Evolutionary conservation across 2,888 invertebrate genomes (phyloP), one percentile per base, ranked within the genome.

Genomic region (Aphidoletes aphidimyza): DNA sequence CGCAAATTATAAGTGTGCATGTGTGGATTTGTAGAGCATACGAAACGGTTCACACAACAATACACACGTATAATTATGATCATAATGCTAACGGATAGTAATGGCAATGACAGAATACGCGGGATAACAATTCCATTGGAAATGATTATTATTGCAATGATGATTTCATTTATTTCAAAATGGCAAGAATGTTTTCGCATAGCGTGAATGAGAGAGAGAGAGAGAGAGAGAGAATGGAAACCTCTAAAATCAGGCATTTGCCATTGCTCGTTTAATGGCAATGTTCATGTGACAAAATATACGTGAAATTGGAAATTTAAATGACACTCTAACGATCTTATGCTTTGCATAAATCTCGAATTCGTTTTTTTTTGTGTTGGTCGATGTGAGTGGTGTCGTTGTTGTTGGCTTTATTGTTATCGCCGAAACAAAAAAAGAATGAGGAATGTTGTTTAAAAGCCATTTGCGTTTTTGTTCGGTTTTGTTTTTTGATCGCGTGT

Each of bases 281-380:
- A 69, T 69, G 69, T 34, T 69, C 69, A 69, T 69, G 69, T 69
- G 69, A 69, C 69, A 69, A 69, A 69, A 26, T 69, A 30, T 30
- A 69, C 69, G 42, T 14, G 30, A 30, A 9, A 69, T 30, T 19
- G 30, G 34, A 69, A 30, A 69, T 69, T 69, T 69, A 1, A 69
- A 69, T 17, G 34, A 54, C 54, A 54, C 22, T 54, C 54, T 54
- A 9, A 54, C 22, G 54, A 54, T 54, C 54, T 54, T 54, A 54
- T 54, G 22, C 22, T 54, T 54, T 54, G 54, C 54, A 54, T 54
- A 54, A 54, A 54, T 54, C 22, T 54, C 19, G 17, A 17, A 19
- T 19, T 8, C 54, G 5, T 39, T 39, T 39, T 39, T 39, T 39
- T 39, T 39, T 39, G 5, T 39, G 5, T 39, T 11, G 39, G 5